Conservation (phyloP, 2,888 invertebrate genomes). For the Eupithecia exiguata region DNA sequence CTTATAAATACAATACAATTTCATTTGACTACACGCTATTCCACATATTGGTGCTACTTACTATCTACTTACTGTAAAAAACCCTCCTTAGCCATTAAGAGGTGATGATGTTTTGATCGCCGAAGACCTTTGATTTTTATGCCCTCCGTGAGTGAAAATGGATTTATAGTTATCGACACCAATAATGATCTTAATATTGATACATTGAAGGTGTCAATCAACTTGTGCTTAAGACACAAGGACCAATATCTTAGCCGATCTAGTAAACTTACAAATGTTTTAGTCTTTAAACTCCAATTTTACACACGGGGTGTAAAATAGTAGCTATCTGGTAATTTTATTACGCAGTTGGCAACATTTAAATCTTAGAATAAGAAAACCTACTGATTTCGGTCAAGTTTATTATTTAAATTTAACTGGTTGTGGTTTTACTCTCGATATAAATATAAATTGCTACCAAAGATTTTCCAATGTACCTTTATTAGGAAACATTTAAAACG, state of each 20-base stretch:
- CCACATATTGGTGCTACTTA: neutral
- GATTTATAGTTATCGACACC: neutral
- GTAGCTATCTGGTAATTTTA: neutral
- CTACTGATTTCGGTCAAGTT: neutral
- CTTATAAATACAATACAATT: slow-evolving; percentile 1
- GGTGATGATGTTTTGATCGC: neutral
- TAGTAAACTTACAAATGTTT: neutral
- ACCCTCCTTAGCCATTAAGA: neutral
- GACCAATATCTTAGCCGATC: neutral
- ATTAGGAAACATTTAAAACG: neutral
- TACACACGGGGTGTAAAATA: neutral
- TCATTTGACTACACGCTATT: neutral
- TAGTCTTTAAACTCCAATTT: neutral
- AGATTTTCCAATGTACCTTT: neutral
- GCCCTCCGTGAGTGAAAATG: neutral
- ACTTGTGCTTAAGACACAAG: neutral
- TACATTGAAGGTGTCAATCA: neutral
- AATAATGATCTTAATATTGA: neutral
- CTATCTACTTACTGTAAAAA: neutral
- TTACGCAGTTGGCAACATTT: neutral
- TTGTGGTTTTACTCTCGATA: neutral
- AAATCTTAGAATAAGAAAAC: neutral
- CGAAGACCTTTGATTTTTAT: neutral
- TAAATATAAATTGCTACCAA: neutral
- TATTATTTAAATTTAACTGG: neutral